phyloP scores from a whole-genome alignment of 2,888 invertebrate genomes.

The Leptopilina syphax region DNA sequence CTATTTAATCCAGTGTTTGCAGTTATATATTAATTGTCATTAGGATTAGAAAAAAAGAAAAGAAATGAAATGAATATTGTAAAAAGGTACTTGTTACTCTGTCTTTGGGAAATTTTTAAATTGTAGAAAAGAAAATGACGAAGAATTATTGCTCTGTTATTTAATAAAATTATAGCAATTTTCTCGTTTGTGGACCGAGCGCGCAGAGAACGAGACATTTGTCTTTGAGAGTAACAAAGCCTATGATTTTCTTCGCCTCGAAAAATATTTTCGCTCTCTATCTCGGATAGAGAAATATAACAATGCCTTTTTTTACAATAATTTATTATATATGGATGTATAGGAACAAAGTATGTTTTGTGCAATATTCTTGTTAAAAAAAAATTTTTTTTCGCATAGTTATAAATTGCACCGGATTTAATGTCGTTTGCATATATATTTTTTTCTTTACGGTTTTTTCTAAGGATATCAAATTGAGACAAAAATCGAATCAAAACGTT shows the following conservation, averaged over 20 bases:
- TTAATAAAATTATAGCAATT: conserved; percentile 24
- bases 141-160: conserved; percentile 24
- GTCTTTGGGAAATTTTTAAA: neutral
- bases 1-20: neutral
- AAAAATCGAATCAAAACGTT: too few species aligned
- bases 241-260: conserved; percentile 22
- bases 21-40: conserved; percentile 11
- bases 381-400: neutral
- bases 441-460: neutral
- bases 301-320: conserved; percentile 13
- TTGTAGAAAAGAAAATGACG: neutral
- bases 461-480: too few species aligned
- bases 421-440: conserved; percentile 3
- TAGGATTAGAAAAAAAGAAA: neutral
- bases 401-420: conserved; percentile 11
- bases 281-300: neutral
- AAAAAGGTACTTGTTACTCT: neutral
- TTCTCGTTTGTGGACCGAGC: neutral
- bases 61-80: too few species aligned
- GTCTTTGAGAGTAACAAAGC: conserved; percentile 8
- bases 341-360: conserved; percentile 1
- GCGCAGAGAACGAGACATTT: neutral
- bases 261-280: too few species aligned
- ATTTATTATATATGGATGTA: neutral
- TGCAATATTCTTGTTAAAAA: conserved; percentile 13